Conservation (phyloP, 2,797 vertebrate species). For the Harpagifer antarcticus region DNA sequence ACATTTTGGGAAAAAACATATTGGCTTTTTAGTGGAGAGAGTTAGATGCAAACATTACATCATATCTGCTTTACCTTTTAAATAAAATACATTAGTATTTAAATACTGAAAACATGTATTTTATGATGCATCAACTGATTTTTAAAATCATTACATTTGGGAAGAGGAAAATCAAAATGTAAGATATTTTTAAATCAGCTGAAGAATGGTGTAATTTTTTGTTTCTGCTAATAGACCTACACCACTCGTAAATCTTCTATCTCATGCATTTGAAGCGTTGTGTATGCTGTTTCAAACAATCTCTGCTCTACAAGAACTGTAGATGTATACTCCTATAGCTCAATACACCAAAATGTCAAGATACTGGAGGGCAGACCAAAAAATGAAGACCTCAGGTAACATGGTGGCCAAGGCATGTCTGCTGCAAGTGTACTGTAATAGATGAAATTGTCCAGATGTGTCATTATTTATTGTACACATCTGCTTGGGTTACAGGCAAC, state of each 20-base stretch:
- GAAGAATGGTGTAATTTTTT: not conserved
- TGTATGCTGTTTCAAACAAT: not conserved
- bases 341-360: slow-evolving; percentile 38
- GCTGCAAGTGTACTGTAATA: slow-evolving; percentile 65
- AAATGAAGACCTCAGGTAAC: slow-evolving; percentile 41
- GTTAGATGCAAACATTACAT: not conserved
- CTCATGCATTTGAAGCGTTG: not conserved
- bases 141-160: not conserved
- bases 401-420: slow-evolving; percentile 32
- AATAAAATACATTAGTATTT: not conserved
- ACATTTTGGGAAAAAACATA: slow-evolving; percentile 21
- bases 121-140: not conserved
- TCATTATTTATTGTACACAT: slow-evolving; percentile 82
- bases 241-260: not conserved
- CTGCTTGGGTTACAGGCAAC: slow-evolving; percentile 64
- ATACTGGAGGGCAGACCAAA: slow-evolving; percentile 26
- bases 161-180: not conserved
- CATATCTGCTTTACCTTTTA: not conserved
- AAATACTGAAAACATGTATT: not conserved
- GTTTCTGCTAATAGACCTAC: not conserved
- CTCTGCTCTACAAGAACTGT: slow-evolving; percentile 4
- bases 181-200: not conserved
- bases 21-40: not conserved
- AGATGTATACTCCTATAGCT: slow-evolving; percentile 1
- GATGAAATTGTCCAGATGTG: slow-evolving; percentile 77